Conservation (phyloP, 2,888 invertebrate genomes). For the Xylota sylvarum region DNA sequence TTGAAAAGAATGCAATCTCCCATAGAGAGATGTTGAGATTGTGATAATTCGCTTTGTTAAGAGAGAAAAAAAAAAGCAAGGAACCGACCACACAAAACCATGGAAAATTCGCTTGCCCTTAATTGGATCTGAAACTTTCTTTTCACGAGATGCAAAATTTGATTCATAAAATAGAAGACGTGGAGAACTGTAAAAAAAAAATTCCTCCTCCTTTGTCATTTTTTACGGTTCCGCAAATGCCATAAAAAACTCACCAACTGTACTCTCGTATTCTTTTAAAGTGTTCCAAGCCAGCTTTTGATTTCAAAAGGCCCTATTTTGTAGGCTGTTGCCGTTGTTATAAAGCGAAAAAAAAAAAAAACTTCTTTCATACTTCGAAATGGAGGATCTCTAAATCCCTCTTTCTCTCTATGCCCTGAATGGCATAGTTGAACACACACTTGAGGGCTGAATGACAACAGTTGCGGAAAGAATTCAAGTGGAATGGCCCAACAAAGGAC, state of each 20-base stretch:
- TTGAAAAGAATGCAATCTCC: conserved; percentile 50
- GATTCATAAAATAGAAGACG: conserved; percentile 62
- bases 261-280: conserved; percentile 57
- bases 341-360: conserved; percentile 34
- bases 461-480: conserved; percentile 75
- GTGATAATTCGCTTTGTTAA: conserved; percentile 30
- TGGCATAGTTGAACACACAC: conserved; percentile 73
- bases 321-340: conserved; percentile 64
- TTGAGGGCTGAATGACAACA: conserved; percentile 73
- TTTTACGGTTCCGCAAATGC: conserved; percentile 52
- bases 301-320: conserved; percentile 58
- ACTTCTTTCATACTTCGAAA: conserved; percentile 50
- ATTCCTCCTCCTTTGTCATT: conserved; percentile 41
- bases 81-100: conserved; percentile 25
- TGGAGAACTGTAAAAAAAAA: conserved; percentile 33
- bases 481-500: conserved; percentile 74
- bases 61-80: background rate
- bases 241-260: conserved; percentile 39
- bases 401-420: conserved; percentile 39
- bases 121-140: conserved; percentile 65
- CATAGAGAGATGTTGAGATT: conserved; percentile 28
- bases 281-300: conserved; percentile 62
- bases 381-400: conserved; percentile 35
- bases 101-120: conserved; percentile 55
- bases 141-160: conserved; percentile 69